phyloP scores from a whole-genome alignment of 1,140 invertebrate species.

The Eulimnadia texana region DNA sequence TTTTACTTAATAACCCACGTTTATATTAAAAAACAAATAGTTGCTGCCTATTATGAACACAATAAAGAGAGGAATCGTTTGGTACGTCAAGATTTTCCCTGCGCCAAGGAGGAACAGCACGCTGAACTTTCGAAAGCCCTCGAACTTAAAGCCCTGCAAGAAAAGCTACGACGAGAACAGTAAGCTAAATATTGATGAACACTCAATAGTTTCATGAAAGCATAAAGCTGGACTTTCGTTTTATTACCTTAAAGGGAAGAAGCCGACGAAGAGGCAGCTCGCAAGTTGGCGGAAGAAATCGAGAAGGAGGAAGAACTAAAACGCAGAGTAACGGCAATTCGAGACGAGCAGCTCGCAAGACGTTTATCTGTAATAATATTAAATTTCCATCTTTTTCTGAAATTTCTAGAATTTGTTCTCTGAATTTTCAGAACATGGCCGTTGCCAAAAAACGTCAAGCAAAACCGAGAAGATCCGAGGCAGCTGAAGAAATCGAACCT shows the following conservation, averaged over 20 bases:
- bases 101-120: constrained; percentile 64
- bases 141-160: constrained; percentile 41
- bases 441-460: not conserved
- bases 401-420: not conserved
- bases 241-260: constrained; percentile 39
- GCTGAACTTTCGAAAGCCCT: constrained; percentile 51
- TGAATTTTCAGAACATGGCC: not conserved
- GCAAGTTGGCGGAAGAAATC: constrained; percentile 44
- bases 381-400: constrained; percentile 14
- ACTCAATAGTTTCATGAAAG: constrained; percentile 5
- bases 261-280: constrained; percentile 48
- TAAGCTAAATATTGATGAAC: constrained; percentile 27
- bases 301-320: constrained; percentile 43
- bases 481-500: not conserved
- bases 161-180: constrained; percentile 45
- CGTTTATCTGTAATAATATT: constrained; percentile 25
- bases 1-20: not conserved
- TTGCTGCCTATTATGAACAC: constrained; percentile 49
- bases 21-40: not conserved
- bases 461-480: not conserved
- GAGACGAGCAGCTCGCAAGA: constrained; percentile 26
- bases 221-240: too few relatives aligned
- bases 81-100: constrained; percentile 73
- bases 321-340: constrained; percentile 25
- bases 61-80: constrained; percentile 75